Evolutionary conservation across 2,888 invertebrate genomes (phyloP).

Genomic region (Horisme vitalbata): DNA sequence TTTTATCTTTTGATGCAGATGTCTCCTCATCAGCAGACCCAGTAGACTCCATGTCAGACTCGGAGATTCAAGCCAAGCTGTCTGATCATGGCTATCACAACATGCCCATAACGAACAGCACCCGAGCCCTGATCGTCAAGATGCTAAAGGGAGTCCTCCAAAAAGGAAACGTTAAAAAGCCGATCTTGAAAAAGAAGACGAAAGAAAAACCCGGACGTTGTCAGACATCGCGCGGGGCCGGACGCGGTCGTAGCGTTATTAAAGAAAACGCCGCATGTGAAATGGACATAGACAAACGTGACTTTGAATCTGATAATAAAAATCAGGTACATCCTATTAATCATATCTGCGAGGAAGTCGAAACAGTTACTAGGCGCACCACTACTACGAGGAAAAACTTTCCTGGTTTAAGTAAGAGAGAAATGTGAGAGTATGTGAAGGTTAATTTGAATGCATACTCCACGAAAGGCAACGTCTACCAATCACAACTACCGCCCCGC

Average conservation of each 20-base stretch:
- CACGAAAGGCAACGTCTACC: too few species aligned
- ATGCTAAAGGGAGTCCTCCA: conserved; percentile 88
- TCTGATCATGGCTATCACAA: conserved; percentile 89
- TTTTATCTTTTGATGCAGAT: conserved; percentile 13
- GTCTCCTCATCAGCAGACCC: conserved; percentile 57
- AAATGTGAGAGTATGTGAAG: too few species aligned
- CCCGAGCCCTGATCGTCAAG: conserved; percentile 88
- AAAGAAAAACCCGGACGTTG: conserved; percentile 74
- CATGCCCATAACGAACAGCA: conserved; percentile 92
- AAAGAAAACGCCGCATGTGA: conserved; percentile 73
- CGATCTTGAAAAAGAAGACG: conserved; percentile 78
- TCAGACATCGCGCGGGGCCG: conserved; percentile 68
- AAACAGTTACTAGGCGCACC: conserved; percentile 78
- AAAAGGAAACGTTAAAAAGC: conserved; percentile 85
- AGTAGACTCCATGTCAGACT: conserved; percentile 87
- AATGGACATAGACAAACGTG: conserved; percentile 64
- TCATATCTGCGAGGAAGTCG: conserved; percentile 74
- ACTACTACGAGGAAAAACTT: too few species aligned
- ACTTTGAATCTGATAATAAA: conserved; percentile 72
- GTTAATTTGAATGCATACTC: too few species aligned
- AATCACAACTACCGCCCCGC: too few species aligned
- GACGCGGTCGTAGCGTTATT: conserved; percentile 65
- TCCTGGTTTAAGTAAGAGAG: too few species aligned
- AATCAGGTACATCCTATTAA: conserved; percentile 65
- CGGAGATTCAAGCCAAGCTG: conserved; percentile 88